These are phyloP conservation scores for Montipora cactus DNA, from an alignment of 64 coral and sea anemone species.

Conservation along the genomic window DNA sequence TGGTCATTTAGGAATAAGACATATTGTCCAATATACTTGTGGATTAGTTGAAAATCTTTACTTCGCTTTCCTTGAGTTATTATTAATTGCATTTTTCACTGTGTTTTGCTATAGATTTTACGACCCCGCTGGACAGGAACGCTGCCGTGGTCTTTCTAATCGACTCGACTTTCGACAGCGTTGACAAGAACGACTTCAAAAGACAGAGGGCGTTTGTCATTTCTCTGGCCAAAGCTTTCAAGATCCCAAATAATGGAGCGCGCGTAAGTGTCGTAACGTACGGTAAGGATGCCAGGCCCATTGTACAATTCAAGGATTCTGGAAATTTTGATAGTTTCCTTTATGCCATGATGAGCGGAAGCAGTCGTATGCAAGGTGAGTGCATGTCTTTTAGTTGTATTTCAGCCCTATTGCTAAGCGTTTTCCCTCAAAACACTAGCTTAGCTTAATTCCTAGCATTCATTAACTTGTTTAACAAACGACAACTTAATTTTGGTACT, in stretches of 20 bases:
- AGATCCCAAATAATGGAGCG: constrained; percentile 28
- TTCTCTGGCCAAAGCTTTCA: constrained; percentile 50
- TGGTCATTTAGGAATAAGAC: too few species aligned
- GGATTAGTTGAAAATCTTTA: too few species aligned
- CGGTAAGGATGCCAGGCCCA: constrained; percentile 23
- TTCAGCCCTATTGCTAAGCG: too few species aligned
- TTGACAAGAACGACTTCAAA: constrained; percentile 56
- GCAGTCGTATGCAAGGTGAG: constrained; percentile 1
- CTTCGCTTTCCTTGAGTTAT: background rate
- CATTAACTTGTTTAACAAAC: too few species aligned
- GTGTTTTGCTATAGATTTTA: constrained; percentile 35
- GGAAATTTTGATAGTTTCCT: background rate
- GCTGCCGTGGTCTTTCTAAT: constrained; percentile 58
- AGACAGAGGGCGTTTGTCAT: constrained; percentile 62
- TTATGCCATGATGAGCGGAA: background rate
- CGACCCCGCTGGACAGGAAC: constrained; percentile 34
- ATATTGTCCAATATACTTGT: too few species aligned
- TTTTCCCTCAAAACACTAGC: too few species aligned
- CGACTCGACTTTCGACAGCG: constrained; percentile 32
- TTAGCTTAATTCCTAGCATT: too few species aligned
- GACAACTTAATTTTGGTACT: too few species aligned
- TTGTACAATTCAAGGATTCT: constrained; percentile 37
- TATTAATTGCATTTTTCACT: background rate
- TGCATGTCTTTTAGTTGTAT: background rate
- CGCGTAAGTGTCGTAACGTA: constrained; percentile 80